These are phyloP conservation scores for Ostrea edulis DNA, from an alignment of 1,140 invertebrate species.

Conservation along the genomic window DNA sequence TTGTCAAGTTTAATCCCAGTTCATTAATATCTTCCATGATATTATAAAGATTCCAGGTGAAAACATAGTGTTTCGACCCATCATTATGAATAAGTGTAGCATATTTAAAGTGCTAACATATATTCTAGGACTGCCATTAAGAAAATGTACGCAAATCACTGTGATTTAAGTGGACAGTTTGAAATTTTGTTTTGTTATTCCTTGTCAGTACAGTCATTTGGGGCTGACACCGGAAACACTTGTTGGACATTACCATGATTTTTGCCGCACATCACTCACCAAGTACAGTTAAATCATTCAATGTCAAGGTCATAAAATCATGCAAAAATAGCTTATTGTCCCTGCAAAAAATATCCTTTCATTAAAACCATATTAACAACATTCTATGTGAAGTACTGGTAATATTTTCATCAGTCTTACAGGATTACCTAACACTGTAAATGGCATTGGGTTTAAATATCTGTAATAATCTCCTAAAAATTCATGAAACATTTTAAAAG, in stretches of 20 bases:
- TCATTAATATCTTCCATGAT: conserved; percentile 22
- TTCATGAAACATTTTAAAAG: no score
- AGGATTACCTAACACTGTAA: not conserved
- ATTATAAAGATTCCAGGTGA: not conserved
- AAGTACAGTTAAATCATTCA: conserved; percentile 32
- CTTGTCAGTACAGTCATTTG: conserved; percentile 24
- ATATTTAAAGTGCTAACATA: not conserved
- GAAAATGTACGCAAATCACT: not conserved
- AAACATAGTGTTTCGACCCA: not conserved
- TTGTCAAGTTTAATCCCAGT: conserved; percentile 16
- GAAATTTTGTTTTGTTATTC: conserved; percentile 4
- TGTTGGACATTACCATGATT: conserved; percentile 32
- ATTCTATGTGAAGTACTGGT: no score
- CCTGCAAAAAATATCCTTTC: no score
- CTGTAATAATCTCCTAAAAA: not conserved
- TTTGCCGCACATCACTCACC: not conserved
- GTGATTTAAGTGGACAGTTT: conserved; percentile 10
- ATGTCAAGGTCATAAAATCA: not conserved
- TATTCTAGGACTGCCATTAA: not conserved
- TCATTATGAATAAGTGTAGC: conserved; percentile 1
- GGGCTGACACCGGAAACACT: conserved; percentile 17
- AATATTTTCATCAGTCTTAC: not conserved
- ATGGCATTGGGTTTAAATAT: not conserved
- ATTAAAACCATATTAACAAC: no score
- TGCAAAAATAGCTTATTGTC: not conserved